Conservation (phyloP, 2,113 vertebrate species). For the Pygoscelis antarcticus region DNA sequence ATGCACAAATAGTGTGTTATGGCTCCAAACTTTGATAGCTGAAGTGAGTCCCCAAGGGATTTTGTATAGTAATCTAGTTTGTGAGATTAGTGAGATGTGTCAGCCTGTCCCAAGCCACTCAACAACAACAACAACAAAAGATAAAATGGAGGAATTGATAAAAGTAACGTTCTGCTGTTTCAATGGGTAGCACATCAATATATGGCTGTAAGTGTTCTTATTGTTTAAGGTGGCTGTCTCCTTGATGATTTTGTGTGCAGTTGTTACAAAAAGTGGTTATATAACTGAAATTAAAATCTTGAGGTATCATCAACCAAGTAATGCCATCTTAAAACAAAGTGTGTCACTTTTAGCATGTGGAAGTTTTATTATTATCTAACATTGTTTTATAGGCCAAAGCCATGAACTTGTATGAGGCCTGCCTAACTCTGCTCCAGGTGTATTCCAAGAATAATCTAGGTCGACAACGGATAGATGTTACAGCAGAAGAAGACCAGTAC, state of each 20-base stretch:
- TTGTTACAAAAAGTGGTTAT: background rate
- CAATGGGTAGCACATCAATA: background rate
- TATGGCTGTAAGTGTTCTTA: background rate
- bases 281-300: background rate
- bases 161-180: background rate
- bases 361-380: background rate
- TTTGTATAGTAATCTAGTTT: background rate
- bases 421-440: constrained; percentile 94
- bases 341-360: background rate
- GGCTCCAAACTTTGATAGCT: background rate
- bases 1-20: background rate
- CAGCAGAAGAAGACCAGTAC: constrained; percentile 96
- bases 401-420: constrained; percentile 97
- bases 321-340: background rate
- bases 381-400: constrained; percentile 87
- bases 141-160: background rate
- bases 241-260: background rate
- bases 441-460: constrained; percentile 97
- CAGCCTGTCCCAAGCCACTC: background rate
- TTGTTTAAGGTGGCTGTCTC: background rate
- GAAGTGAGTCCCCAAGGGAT: background rate
- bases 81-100: background rate
- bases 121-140: no score
- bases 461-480: constrained; percentile 88
- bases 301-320: background rate